A percentile compares a stretch with the other conserved stretches of the same genome.
Conservation (phyloP, 2,113 vertebrate genomes). For the Ciconia boyciana region DNA sequence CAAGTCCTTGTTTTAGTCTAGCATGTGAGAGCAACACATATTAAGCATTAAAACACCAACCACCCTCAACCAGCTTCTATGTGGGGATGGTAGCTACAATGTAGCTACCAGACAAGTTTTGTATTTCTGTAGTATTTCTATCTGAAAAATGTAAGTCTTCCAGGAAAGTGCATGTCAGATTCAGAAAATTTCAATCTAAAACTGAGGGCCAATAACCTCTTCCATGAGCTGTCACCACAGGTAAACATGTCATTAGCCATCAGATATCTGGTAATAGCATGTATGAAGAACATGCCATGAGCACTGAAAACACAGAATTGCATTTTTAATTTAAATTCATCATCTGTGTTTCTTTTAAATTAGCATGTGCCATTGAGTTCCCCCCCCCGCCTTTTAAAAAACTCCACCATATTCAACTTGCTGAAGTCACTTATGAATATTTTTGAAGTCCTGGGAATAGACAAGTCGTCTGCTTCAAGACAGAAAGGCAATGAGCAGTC, state of each 20-base stretch:
- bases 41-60: neutral
- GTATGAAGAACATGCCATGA: neutral
- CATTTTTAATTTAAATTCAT: neutral
- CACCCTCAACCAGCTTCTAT: neutral
- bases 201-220: neutral
- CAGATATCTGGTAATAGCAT: neutral
- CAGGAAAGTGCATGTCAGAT: neutral
- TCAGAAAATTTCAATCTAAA: neutral
- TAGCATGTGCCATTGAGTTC: neutral
- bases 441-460: neutral
- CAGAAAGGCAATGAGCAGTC: neutral
- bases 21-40: neutral
- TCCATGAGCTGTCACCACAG: neutral
- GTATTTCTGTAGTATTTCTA: neutral
- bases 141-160: neutral
- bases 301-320: neutral
- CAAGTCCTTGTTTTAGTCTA: neutral
- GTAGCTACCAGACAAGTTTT: neutral
- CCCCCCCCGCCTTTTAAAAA: neutral
- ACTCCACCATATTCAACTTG: neutral
- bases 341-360: neutral
- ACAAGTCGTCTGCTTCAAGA: neutral
- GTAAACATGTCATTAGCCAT: neutral
- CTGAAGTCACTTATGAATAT: neutral
- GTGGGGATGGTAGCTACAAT: rapidly evolving